Percentiles rank a stretch among this genome's conserved stretches.
Evolutionary conservation across 64 coral and sea anemone genomes (phyloP).

Genomic region (Stichodactyla helianthus): DNA sequence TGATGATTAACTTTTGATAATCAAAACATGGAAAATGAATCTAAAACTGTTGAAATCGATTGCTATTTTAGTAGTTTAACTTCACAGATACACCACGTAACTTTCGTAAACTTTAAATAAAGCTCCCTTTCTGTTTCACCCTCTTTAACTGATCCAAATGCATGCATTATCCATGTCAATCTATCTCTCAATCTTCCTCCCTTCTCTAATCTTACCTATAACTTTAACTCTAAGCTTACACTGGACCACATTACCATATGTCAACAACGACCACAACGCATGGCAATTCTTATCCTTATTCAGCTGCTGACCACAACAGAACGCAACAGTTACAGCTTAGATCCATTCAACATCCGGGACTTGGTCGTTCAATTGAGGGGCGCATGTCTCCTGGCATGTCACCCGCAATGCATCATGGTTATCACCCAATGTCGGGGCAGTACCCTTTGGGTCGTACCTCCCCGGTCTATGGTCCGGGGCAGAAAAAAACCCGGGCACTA

Average conservation of each 20-base stretch:
- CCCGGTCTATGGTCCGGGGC: slow-evolving; percentile 70
- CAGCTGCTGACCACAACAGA: slow-evolving; percentile 80
- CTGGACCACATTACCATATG: slow-evolving; percentile 57
- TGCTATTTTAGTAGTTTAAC: no score
- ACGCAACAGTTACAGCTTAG: slow-evolving; percentile 73
- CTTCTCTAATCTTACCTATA: slow-evolving; percentile 51
- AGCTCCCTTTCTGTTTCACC: background rate
- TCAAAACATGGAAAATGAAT: background rate
- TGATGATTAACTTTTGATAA: background rate
- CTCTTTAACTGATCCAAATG: background rate
- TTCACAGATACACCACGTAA: background rate
- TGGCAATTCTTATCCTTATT: slow-evolving; percentile 58
- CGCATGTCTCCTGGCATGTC: slow-evolving; percentile 70
- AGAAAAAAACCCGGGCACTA: slow-evolving; percentile 74
- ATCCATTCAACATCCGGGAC: slow-evolving; percentile 69
- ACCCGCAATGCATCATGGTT: slow-evolving; percentile 43
- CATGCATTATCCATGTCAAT: background rate
- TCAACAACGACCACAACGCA: slow-evolving; percentile 44
- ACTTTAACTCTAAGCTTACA: slow-evolving; percentile 85
- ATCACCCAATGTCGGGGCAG: slow-evolving; percentile 53
- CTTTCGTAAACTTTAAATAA: background rate
- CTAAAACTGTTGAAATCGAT: background rate
- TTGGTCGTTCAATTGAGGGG: slow-evolving; percentile 68
- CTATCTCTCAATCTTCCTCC: background rate
- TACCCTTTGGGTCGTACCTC: slow-evolving; percentile 74